Evolutionary conservation across 2,888 invertebrate genomes (phyloP).

Genomic region (Apantesis nais): DNA sequence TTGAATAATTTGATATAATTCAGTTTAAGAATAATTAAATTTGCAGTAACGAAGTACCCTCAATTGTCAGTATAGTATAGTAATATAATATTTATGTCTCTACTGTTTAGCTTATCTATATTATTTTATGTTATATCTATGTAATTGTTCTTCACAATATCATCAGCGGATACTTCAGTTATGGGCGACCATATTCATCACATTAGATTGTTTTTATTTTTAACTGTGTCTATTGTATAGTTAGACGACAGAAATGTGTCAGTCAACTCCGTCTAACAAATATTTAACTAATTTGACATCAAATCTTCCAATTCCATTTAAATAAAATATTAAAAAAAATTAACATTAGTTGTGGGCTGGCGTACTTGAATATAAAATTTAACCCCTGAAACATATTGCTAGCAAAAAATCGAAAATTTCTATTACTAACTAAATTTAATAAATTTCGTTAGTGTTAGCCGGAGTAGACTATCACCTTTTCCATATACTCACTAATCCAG

Average conservation of each 20-base stretch:
- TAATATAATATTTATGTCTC: slow-evolving; percentile 30
- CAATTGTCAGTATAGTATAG: slow-evolving; percentile 23
- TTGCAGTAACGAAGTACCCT: slow-evolving; percentile 26
- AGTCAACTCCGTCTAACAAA: slow-evolving; percentile 46
- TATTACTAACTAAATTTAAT: neutral
- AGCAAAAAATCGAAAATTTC: neutral
- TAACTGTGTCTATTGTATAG: slow-evolving; percentile 31
- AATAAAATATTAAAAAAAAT: no score
- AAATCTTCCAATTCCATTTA: neutral
- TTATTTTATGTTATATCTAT: slow-evolving; percentile 26
- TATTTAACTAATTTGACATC: neutral
- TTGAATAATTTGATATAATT: no score
- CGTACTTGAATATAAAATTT: neutral
- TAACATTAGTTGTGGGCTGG: neutral
- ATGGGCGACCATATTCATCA: slow-evolving; percentile 60
- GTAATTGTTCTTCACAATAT: slow-evolving; percentile 31
- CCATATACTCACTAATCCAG: slow-evolving; percentile 10
- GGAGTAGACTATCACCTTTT: slow-evolving; percentile 35
- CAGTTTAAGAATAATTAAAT: neutral
- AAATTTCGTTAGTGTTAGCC: slow-evolving; percentile 27
- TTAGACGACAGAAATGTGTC: slow-evolving; percentile 14
- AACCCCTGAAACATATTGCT: neutral
- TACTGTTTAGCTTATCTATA: slow-evolving; percentile 41
- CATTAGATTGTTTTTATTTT: slow-evolving; percentile 56
- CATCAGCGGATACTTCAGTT: slow-evolving; percentile 57